phyloP scores from a whole-genome alignment of 2,888 invertebrate genomes.

The Eumacrocentrus americanus region DNA sequence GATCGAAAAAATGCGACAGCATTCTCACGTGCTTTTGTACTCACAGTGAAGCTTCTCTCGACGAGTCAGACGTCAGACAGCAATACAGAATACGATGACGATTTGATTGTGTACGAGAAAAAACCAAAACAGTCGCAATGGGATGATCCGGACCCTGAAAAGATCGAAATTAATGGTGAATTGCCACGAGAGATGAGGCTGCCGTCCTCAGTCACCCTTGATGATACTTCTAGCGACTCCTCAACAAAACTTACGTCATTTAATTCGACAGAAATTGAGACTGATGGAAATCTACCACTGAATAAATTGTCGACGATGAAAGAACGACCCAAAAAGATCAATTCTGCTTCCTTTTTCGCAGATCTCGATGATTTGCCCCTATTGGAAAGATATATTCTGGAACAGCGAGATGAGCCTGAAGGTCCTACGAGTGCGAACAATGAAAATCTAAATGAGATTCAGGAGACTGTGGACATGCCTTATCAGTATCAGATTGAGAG shows the following conservation, averaged over 20 bases:
- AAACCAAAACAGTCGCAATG: neutral
- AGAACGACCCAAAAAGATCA: neutral
- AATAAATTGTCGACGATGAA: neutral
- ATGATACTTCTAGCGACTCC: constrained; percentile 22
- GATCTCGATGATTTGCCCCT: constrained; percentile 14
- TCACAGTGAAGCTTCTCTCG: constrained; percentile 46
- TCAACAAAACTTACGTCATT: neutral
- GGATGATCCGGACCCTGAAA: neutral
- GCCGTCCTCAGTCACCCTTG: neutral
- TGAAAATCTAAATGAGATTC: constrained; percentile 19
- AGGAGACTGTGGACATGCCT: constrained; percentile 44
- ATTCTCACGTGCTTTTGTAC: constrained; percentile 51
- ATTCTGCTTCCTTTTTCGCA: neutral
- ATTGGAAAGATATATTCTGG: constrained; percentile 14
- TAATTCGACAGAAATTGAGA: neutral
- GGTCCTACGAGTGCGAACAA: neutral
- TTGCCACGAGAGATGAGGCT: neutral
- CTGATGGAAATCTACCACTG: neutral
- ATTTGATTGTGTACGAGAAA: constrained; percentile 5
- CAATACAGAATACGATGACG: neutral
- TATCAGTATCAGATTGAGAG: constrained; percentile 54
- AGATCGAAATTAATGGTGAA: neutral
- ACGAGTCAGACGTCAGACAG: neutral
- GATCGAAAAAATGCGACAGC: constrained; percentile 46
- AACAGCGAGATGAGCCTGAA: constrained; percentile 1